Evolutionary conservation across 2,797 vertebrate genomes (phyloP), one percentile per base, ranked within the genome.

Genomic region (Aldrovandia affinis): DNA sequence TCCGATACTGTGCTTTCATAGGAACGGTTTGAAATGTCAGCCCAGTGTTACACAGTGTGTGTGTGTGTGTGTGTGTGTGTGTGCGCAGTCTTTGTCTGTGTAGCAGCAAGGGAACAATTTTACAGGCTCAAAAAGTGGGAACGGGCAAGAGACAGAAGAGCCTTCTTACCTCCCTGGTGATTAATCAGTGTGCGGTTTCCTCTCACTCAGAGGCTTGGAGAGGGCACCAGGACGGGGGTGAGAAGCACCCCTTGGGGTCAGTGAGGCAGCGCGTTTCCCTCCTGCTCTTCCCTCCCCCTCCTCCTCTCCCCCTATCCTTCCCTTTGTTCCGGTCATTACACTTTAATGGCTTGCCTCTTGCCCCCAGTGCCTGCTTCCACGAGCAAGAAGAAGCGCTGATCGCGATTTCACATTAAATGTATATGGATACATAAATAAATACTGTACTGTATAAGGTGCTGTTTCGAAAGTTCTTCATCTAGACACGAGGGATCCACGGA

Each of bases 311-410:
- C 50, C 42, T 10, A 18, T 3, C 55, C 59, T 50, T 70, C 8
- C 1, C 68, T 73, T 85, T 81, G 82, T 75, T 88, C 79, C 61
- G 25, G n/a, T 81, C 47, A 82, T 50, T 52, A 65, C 82, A 82
- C 44, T 78, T 73, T 12, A 63, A 81, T 81, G 54, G 22, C 59
- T 44, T 33, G 44, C 78, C 30, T 83, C 85, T 75, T 86, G 85
- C 65, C 86, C 86, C 88, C 86, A 86, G 83, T 63, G 50, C 55
- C 84, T 82, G 81, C 83, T 75, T 83, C 81, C 79, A 86, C 83
- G 84, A 75, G n/a, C 42, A 14, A 18, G 22, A 39, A 55, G 42
- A 25, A 61, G 22, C 3, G 4, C 22, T 44, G 39, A 9, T n/a
- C 15, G 6, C 42, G 20, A 63, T n/a, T n/a, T 83, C 36, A 83